Evolutionary conservation across 2,113 vertebrate genomes (phyloP), one percentile per base, ranked within the genome.

Genomic region (Austrofundulus limnaeus): DNA sequence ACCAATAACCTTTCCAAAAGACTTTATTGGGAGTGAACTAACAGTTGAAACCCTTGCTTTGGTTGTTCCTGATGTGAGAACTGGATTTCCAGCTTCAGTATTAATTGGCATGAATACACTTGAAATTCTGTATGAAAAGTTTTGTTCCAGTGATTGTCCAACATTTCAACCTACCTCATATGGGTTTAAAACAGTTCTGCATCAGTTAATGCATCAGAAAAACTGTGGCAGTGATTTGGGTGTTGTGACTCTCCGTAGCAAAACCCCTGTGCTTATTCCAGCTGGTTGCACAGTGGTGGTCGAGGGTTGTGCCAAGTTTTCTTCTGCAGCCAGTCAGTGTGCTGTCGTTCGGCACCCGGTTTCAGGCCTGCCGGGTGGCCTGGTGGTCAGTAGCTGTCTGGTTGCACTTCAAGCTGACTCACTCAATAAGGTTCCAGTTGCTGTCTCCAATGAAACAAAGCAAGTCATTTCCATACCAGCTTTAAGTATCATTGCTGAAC

Each of bases 101-200:
- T 19, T 61, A 4, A 61, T 48, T 37, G 58, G 58, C 45, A 61
- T 7, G 20, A 34, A 34, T 34, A 34, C 31, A 37, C 58, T 61
- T 37, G 58, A 61, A 37, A 13, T 23, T 3, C 28, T 14, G 6
- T 61, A 48, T 37, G 7, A 61, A 23, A 2, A 49, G 4, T 49
- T 49, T 49, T 49, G 20, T 5, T 23, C 20, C 20, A 49, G 47
- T 49, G 12, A 24, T 13, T 49, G 20, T 49, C 20, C 20, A 23
- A 23, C 47, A 11, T 49, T 49, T 4, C 7, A 49, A 13, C 20
- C 47, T 15, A 38, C 34, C 45, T 38, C 24, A 17, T 9, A 51
- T 51, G 23, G 23, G 16, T 53, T 11, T 11, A 53, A 19, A 34
- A 8, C 28, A 11, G 25, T 53, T 49, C 47, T 49, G 21, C 45